Evolutionary conservation across 2,888 invertebrate species (phyloP).

Genomic region (Gibbula magus): DNA sequence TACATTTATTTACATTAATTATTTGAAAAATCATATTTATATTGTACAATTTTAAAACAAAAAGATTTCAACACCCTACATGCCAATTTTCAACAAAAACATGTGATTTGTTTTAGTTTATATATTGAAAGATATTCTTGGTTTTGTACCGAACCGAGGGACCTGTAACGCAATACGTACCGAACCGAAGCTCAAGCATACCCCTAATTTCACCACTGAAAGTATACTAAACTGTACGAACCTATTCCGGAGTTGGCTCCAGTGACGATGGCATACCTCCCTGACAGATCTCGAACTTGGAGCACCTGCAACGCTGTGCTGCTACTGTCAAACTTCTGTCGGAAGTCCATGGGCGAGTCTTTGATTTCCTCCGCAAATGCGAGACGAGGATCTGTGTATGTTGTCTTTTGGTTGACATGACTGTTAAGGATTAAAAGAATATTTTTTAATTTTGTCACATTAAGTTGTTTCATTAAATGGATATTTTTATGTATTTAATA

Average conservation of each 20-base stretch:
- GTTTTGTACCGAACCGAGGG: too few relatives aligned
- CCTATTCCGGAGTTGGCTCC: constrained; percentile 95
- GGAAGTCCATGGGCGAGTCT: constrained; percentile 49
- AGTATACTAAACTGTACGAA: constrained; percentile 46
- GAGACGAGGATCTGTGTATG: constrained; percentile 91
- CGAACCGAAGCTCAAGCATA: too few relatives aligned
- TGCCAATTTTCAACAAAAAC: too few relatives aligned
- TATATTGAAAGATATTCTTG: too few relatives aligned
- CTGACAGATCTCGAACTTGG: constrained; percentile 90
- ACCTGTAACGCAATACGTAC: too few relatives aligned
- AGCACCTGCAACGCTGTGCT: constrained; percentile 89
- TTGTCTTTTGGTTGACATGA: constrained; percentile 85
- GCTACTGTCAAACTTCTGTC: constrained; percentile 86
- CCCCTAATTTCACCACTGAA: too few relatives aligned
- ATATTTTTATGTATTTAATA: not conserved
- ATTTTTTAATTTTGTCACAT: not conserved
- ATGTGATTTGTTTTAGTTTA: too few relatives aligned
- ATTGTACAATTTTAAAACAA: too few relatives aligned
- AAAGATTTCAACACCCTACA: too few relatives aligned
- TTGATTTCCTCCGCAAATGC: constrained; percentile 84
- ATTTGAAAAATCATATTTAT: too few relatives aligned
- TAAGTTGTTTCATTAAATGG: not conserved
- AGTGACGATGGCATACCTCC: constrained; percentile 89
- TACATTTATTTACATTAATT: too few relatives aligned
- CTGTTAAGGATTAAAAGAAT: constrained; percentile 53